Base-by-base conservation (phyloP, 2,113 vertebrate genomes). In the Nothobranchius furzeri region DNA sequence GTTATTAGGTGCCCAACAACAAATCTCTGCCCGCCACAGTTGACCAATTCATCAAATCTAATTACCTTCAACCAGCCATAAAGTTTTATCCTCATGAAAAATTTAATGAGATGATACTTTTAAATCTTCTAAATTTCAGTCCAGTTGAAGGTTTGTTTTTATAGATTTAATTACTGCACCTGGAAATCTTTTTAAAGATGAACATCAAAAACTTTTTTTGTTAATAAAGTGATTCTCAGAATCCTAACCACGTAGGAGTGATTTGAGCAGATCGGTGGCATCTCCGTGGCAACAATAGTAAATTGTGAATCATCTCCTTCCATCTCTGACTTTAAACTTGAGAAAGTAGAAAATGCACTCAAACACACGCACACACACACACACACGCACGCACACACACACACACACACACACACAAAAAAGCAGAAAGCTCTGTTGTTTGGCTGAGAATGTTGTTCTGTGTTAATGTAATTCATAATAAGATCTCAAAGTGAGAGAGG, bases 391-490 rank as follows among this genome's bases (percentile, higher is more conserved):
- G 20, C 20, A 20, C 20, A 20, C 20, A 20, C 20, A 20, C 20
- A 20, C 20, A 20, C 20, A 20, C 20, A 20, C 20, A 20, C 20
- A 20, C 20, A 20, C 20, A 20, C 40, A 60, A 47, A 45, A 46
- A 10, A 35, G 8, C 50, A 35, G 3, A 36, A 42, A 24, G 48
- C 49, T 45, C 50, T 50, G 47, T 53, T 46, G 51, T 56, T 66
- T 36, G 43, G 43, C 36, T 25, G 3, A 36, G 13, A 15, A 40
- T 50, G 50, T 36, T 62, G n/a, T 14, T 25, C 45, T 56, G 11
- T 37, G 0, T 43, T 60, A 12, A 13, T 63, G 13, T 57, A 46
- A 50, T 46, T 50, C 11, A 50, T 47, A 57, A 77, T 36, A 45
- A 61, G 60, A 65, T 25, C 42, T 61, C 25, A n/a, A 56, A 68